Conservation (phyloP, 1,140 invertebrate genomes). For the Drosophila sturtevanti region DNA sequence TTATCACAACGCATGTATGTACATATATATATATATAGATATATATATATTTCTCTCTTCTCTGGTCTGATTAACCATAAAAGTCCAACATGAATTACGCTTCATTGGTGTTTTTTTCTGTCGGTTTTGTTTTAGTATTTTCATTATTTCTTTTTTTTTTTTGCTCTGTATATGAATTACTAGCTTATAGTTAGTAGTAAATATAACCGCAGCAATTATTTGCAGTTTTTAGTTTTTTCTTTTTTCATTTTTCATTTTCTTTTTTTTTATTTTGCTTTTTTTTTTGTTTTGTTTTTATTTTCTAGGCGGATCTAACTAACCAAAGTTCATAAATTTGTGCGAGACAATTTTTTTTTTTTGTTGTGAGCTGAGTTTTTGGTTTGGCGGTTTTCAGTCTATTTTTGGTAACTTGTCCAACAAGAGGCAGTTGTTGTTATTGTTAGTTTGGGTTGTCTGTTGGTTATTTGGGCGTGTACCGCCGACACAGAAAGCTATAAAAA, state of each 20-base stretch:
- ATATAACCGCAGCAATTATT: constrained; percentile 55
- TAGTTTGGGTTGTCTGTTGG: constrained; percentile 20
- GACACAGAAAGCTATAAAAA: constrained; percentile 27
- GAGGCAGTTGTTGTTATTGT: constrained; percentile 25
- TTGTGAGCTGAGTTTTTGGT: constrained; percentile 8
- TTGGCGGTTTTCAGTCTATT: constrained; percentile 58
- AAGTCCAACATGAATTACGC: constrained; percentile 58
- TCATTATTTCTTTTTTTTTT: no score
- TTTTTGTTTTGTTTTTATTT: neutral
- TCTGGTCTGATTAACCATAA: constrained; percentile 41
- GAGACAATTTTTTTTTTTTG: constrained; percentile 13
- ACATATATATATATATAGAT: constrained; percentile 13
- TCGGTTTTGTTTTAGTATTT: constrained; percentile 10
- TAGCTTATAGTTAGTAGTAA: constrained; percentile 16
- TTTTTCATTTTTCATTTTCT: neutral
- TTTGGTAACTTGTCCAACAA: constrained; percentile 77
- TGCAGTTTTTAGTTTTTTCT: constrained; percentile 44
- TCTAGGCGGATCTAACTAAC: constrained; percentile 29
- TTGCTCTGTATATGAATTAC: constrained; percentile 52
- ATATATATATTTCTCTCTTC: neutral
- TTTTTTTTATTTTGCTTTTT: neutral
- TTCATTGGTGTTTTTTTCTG: constrained; percentile 2
- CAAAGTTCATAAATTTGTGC: constrained; percentile 46
- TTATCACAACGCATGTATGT: constrained; percentile 19
- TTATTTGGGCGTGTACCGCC: constrained; percentile 59